Conservation (phyloP, 92 coral and sea anemone species). For the Blastomussa wellsi region DNA sequence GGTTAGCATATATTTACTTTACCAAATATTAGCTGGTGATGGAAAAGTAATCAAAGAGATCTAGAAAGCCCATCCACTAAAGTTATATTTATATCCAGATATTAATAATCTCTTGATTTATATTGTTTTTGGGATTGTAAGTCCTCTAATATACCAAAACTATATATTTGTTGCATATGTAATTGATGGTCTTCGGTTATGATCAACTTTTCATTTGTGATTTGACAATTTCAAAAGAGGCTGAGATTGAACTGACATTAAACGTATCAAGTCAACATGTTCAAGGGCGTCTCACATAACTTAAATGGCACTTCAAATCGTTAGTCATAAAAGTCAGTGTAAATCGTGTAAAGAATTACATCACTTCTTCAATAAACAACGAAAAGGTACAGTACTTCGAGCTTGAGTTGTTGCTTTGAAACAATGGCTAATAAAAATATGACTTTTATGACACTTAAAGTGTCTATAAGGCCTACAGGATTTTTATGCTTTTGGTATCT, state of each 20-base stretch:
- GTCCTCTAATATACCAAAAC: background rate
- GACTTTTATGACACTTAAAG: too few species aligned
- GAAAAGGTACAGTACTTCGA: background rate
- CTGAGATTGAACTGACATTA: background rate
- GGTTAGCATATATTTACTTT: too few species aligned
- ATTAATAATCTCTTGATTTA: too few species aligned
- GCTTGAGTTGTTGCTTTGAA: background rate
- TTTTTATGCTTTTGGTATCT: too few species aligned
- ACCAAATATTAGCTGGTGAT: background rate
- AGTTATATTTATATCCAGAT: background rate
- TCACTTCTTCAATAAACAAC: conserved; percentile 4
- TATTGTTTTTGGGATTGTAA: background rate
- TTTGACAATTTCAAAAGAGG: background rate
- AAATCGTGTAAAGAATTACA: background rate
- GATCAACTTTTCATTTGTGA: background rate
- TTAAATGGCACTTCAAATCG: background rate
- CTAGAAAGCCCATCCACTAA: background rate
- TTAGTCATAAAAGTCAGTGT: background rate
- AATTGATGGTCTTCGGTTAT: background rate
- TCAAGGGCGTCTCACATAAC: background rate
- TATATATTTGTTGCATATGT: background rate
- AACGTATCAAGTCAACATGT: background rate
- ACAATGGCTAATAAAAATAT: too few species aligned
- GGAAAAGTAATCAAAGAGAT: background rate
- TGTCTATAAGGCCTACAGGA: too few species aligned